These are phyloP conservation scores for Vidua chalybeata DNA, from an alignment of 2,113 vertebrate species.

Conservation along the genomic window DNA sequence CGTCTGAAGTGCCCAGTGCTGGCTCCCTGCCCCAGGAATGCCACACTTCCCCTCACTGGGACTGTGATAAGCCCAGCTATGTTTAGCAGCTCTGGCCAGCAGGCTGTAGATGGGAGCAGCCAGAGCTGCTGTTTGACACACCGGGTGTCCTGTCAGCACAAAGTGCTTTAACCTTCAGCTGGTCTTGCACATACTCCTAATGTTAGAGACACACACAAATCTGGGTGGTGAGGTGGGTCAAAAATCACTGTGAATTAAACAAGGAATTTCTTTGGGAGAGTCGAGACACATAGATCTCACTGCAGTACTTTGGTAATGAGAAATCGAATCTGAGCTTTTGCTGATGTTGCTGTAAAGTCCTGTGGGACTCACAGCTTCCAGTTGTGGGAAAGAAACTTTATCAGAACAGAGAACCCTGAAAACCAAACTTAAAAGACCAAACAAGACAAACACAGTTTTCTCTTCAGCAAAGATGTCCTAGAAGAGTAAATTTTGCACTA, in stretches of 20 bases:
- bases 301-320: not conserved
- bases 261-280: not conserved
- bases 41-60: constrained; percentile 54
- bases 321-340: not conserved
- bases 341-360: constrained; percentile 24
- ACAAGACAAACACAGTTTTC: not conserved
- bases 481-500: not conserved
- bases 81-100: constrained; percentile 45
- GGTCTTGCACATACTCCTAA: not conserved
- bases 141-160: constrained; percentile 65
- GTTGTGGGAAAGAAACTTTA: constrained; percentile 20
- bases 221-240: not conserved
- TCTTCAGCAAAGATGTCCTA: not conserved
- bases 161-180: not conserved
- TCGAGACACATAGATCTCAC: not conserved
- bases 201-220: not conserved
- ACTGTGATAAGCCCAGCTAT: constrained; percentile 52
- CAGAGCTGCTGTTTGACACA: constrained; percentile 53
- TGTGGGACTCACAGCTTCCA: not conserved
- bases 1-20: constrained; percentile 17
- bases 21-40: constrained; percentile 65
- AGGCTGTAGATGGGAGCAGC: constrained; percentile 6
- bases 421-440: not conserved
- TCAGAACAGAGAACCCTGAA: not conserved
- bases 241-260: not conserved